Base-by-base conservation (phyloP, 2,797 vertebrate species). In the Syngnathus acus region DNA sequence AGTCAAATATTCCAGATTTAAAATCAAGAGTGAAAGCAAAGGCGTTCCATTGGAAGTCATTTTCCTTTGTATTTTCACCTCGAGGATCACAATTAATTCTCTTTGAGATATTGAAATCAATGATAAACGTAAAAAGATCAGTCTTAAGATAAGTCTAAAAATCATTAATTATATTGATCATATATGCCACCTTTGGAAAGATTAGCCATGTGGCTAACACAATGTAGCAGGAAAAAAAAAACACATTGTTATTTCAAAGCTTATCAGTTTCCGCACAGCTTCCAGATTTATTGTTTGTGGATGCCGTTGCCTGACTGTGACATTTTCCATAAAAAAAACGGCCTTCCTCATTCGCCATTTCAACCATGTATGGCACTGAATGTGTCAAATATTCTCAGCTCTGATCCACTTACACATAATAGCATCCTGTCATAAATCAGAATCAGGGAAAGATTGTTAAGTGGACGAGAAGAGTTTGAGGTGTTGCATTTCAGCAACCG, bases 161-260 rank as follows among this genome's bases (percentile, higher is more conserved):
- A 32, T 32, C 32, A 32, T 32, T 32, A 32, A 32, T 32, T 32
- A 32, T 32, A 32, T 32, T 32, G 32, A 32, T 32, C 32, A 32
- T 32, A 32, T 32, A 4, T 32, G 32, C 2, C 32, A 32, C 3
- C 32, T 32, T 32, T 32, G 32, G 32, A 32, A 32, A 32, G 32
- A 32, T 32, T 32, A 32, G 26, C 48, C 48, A 17, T 16, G 26
- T 13, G 4, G 54, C 26, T 58, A 37, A 58, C 55, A 58, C 23
- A 57, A 32, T 32, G 23, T 38, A 58, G 37, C 2, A 19, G 37
- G 2, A 16, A 17, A 38, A 58, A 39, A 7, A 32, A 38, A 4
- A 61, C 39, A n/a, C 87, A 77, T 81, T 82, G 74, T 83, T 81
- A 72, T 84, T 82, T 83, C 76, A 74, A 77, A 78, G 83, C 70